Evolutionary conservation across 2,888 invertebrate genomes (phyloP), one percentile per base, ranked within the genome.

Genomic region (Erebia ligea): DNA sequence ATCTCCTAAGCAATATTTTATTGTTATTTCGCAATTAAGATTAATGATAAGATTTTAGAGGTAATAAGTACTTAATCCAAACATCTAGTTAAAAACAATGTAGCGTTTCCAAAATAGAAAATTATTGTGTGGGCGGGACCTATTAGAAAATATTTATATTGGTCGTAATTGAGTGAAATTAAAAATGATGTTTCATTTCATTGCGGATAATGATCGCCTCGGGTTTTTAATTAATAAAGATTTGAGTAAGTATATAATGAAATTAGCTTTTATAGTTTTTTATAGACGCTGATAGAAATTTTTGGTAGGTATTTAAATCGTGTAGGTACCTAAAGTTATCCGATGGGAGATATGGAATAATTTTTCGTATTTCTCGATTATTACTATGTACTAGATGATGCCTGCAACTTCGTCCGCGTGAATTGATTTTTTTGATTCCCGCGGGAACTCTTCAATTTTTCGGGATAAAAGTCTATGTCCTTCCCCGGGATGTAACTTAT

Each of bases 21-120:
- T 92, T 91, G 90, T 91, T 90, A 92, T 91, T 91, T 91, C 80
- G 86, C 92, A 92, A 93, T 93, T 92, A 92, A 92, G 92, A 93
- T 93, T 91, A 90, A 92, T 92, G 92, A 93, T 93, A 92, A 92
- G 86, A 86, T 86, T 90, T 87, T 86, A 86, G 87, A 88, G 85
- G 86, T 82, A 89, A 85, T 91, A 91, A 92, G 92, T 91, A 90
- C 91, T 92, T 91, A 92, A 91, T 92, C 86, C 90, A 89, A 91
- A 90, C 87, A 91, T 89, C 90, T 88, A 87, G 89, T 91, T 90
- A 87, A 86, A 90, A 86, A 84, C 84, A 80, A 82, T 81, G 80
- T 74, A 81, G 84, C 83, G 84, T 82, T 61, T 87, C 84, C 88
- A 80, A 45, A 80, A 79, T 83, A 84, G 85, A 85, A 88, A 89